These are phyloP conservation scores for Phenganax stokvisi DNA, from an alignment of 92 coral and sea anemone species.

Conservation along the genomic window DNA sequence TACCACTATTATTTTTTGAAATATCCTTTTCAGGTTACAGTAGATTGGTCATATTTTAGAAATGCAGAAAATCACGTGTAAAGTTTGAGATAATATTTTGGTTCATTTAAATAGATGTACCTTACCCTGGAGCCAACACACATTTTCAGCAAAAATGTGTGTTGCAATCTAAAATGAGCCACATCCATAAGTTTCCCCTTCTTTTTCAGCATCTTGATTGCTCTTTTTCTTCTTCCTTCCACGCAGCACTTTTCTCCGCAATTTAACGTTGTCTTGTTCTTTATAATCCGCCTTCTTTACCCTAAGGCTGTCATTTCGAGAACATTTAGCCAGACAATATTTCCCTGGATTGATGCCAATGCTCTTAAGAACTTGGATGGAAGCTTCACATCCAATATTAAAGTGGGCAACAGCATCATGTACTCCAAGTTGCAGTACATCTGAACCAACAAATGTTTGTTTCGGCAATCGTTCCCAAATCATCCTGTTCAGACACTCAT, in stretches of 20 bases:
- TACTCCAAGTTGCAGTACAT: slow-evolving; percentile 38
- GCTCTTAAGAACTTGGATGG: slow-evolving; percentile 1
- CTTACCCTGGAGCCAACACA: neutral
- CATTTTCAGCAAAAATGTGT: neutral
- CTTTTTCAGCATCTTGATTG: slow-evolving; percentile 16
- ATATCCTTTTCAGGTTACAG: neutral
- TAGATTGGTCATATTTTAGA: no score
- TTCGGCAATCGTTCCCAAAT: slow-evolving; percentile 32
- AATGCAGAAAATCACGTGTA: no score
- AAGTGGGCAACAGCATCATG: slow-evolving; percentile 36
- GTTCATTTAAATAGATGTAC: neutral
- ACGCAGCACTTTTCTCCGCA: neutral
- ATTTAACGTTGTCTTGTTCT: neutral
- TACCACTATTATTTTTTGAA: neutral
- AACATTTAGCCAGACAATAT: neutral
- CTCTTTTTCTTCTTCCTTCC: neutral
- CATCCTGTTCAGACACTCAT: slow-evolving; percentile 23
- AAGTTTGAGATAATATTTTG: no score
- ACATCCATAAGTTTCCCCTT: slow-evolving; percentile 32
- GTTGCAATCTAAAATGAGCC: slow-evolving; percentile 19
- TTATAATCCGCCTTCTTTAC: neutral
- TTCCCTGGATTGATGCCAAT: slow-evolving; percentile 17
- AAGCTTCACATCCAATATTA: slow-evolving; percentile 27
- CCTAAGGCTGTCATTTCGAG: neutral
- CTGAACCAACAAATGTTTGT: slow-evolving; percentile 26